Percentiles rank a stretch among this genome's conserved stretches.
Evolutionary conservation across 2,888 invertebrate species (phyloP).

Genomic region (Conomelus anceps): DNA sequence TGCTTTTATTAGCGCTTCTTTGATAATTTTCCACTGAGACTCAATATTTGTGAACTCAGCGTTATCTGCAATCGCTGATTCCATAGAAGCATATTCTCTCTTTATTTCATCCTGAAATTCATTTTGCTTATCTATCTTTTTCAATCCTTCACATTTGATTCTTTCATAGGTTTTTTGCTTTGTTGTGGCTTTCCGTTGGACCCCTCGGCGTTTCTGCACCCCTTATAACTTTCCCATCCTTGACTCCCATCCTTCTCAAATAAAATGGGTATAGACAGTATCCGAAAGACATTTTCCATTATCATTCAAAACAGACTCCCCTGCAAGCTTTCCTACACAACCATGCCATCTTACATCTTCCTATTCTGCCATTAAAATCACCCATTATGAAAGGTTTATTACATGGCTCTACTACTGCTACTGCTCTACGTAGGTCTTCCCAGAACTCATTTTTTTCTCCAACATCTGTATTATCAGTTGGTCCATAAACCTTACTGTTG

Average conservation of each 20-base stretch:
- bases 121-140: too few relatives aligned
- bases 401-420: not conserved
- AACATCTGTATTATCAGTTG: not conserved
- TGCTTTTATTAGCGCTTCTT: not conserved
- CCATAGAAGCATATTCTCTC: not conserved
- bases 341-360: not conserved
- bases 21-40: not conserved
- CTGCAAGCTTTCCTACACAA: not conserved
- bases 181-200: not conserved
- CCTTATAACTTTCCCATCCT: not conserved
- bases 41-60: not conserved
- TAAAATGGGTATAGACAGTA: too few relatives aligned
- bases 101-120: not conserved
- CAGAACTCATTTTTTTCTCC: not conserved
- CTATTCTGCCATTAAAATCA: too few relatives aligned
- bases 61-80: not conserved
- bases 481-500: not conserved
- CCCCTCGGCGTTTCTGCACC: not conserved
- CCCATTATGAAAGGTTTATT: too few relatives aligned
- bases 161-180: conserved; percentile 8
- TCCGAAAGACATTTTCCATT: not conserved
- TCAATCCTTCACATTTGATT: too few relatives aligned
- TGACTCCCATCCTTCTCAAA: too few relatives aligned
- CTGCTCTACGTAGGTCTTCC: too few relatives aligned
- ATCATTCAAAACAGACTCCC: too few relatives aligned